Conservation (phyloP, 2,888 invertebrate species). For the Halictus ligatus region DNA sequence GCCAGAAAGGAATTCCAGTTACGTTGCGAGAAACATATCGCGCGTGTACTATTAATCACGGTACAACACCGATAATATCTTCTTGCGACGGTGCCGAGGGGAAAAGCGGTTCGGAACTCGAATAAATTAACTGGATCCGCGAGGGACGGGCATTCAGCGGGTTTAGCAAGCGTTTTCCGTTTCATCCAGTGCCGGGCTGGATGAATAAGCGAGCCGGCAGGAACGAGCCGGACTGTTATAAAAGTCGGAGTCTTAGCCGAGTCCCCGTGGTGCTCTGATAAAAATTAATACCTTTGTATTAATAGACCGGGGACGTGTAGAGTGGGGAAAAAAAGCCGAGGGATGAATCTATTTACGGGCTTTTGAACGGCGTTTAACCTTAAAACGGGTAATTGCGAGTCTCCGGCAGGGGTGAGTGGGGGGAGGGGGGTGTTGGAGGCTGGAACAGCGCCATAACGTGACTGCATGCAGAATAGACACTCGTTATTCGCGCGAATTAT, state of each 20-base stretch:
- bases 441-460: background rate
- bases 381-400: slow-evolving; percentile 36
- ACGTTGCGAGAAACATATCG: slow-evolving; percentile 9
- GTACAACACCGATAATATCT: slow-evolving; percentile 33
- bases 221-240: background rate
- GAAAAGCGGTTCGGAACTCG: slow-evolving; percentile 28
- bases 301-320: background rate
- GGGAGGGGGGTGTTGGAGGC: background rate
- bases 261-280: background rate
- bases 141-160: slow-evolving; percentile 24
- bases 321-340: background rate
- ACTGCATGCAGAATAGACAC: slow-evolving; percentile 16
- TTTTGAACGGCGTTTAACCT: slow-evolving; percentile 17
- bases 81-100: slow-evolving; percentile 7
- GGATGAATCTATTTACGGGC: slow-evolving; percentile 25
- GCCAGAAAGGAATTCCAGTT: slow-evolving; percentile 11
- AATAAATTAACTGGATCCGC: slow-evolving; percentile 31
- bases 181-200: slow-evolving; percentile 18
- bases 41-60: slow-evolving; percentile 35
- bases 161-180: slow-evolving; percentile 25
- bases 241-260: slow-evolving; percentile 4
- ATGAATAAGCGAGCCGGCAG: slow-evolving; percentile 10
- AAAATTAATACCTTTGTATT: slow-evolving; percentile 28
- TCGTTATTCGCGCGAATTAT: slow-evolving; percentile 46
- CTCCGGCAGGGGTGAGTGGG: background rate